Conservation (phyloP, 2,113 vertebrate genomes). For the Zootoca vivipara region DNA sequence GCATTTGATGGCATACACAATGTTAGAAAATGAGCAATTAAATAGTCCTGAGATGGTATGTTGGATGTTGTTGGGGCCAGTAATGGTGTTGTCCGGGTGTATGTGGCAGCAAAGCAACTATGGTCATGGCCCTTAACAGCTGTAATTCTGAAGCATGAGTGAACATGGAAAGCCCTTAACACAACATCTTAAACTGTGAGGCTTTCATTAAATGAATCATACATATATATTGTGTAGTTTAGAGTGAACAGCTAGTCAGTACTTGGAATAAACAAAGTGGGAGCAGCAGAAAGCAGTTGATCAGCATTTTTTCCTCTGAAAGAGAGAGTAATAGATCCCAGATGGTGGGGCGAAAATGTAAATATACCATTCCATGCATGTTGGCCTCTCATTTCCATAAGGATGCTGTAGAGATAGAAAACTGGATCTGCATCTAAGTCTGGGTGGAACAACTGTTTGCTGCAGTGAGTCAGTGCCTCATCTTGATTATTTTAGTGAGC, state of each 20-base stretch:
- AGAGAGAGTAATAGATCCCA: conserved; percentile 48
- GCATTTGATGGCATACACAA: too few relatives aligned
- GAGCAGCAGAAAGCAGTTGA: conserved; percentile 37
- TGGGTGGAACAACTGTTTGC: conserved; percentile 58
- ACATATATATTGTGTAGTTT: neutral
- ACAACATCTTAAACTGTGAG: too few relatives aligned
- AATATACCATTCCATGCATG: conserved; percentile 41
- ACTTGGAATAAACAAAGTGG: conserved; percentile 32
- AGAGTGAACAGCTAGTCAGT: conserved; percentile 37
- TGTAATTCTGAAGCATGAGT: too few relatives aligned
- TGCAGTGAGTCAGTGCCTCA: conserved; percentile 74
- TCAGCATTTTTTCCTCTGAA: conserved; percentile 53
- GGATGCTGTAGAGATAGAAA: conserved; percentile 57
- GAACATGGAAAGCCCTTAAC: too few relatives aligned
- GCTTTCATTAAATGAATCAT: too few relatives aligned
- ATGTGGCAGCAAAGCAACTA: too few relatives aligned
- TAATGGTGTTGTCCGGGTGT: too few relatives aligned
- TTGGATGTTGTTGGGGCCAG: too few relatives aligned
- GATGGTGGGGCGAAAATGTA: conserved; percentile 43
- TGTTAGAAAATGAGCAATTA: too few relatives aligned
- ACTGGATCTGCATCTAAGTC: conserved; percentile 51
- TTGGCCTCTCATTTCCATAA: conserved; percentile 23
- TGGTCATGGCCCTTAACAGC: too few relatives aligned
- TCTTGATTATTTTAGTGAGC: conserved; percentile 74
- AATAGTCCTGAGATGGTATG: too few relatives aligned